Evolutionary conservation across 2,113 vertebrate species (phyloP), one percentile per base, ranked within the genome.

Genomic region (Trogon melanurus): DNA sequence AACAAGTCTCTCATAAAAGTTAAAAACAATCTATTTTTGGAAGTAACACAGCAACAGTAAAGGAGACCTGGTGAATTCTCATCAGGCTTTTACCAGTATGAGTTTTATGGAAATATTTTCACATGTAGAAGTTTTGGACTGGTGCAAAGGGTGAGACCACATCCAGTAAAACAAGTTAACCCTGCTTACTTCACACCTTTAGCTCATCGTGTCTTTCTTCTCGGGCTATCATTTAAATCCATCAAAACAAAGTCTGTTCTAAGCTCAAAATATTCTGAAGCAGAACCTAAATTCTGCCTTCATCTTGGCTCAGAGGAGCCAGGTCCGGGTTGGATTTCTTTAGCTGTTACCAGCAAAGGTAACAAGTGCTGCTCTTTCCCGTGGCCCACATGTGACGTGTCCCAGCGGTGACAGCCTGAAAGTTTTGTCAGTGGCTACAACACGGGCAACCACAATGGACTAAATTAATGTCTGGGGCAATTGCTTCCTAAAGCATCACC

Each of bases 11-110:
- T 86, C 82, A 61, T 71, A 74, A 94, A 95, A 93, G 72, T 81
- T 86, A 32, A 81, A 92, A 96, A 80, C 85, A 92, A 92, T 86
- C 95, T 96, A 78, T 93, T 96, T 97, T 74, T 88, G 88, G 95
- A 92, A 91, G 85, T 13, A 47, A 36, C 61, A 58, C 65, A 88
- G 65, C 79, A 83, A 15, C 67, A 66, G 75, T 29, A 32, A 57
- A 81, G 65, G 75, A 84, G 88, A 66, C 44, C 57, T 57, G 56
- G 30, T 88, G 75, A 86, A 85, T 83, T 95, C 83, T 74, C 83
- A 18, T 74, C 34, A 17, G 36, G 1, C 32, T 86, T 95, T 78
- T 36, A 71, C 75, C 64, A 91, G 80, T n/a, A 41, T 18, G 79
- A 90, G 23, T 50, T 92, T 95, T 94, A 41, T 94, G 95, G 88